Base-by-base conservation (phyloP, 1,140 invertebrate genomes). In the Calliopsis andreniformis region DNA sequence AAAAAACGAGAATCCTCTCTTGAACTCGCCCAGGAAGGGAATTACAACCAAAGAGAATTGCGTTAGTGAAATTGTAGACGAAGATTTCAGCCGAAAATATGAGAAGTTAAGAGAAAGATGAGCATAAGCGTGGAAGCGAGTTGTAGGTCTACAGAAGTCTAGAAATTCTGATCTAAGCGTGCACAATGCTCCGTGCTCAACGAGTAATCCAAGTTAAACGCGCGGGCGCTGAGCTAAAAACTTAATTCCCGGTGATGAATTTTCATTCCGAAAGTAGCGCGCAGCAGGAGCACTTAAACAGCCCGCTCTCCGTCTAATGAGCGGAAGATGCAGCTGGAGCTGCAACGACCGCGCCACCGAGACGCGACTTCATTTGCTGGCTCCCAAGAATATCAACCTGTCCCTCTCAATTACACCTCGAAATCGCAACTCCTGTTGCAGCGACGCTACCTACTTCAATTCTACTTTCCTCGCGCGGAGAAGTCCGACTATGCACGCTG, bases 221-320 rank as follows among this genome's bases (percentile, higher is more conserved):
- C 12, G 12, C 39, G 2, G 25, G 25, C 72, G 23, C 8, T 47
- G 16, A 0, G 43, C 45, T 63, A 61, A 66, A 73, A 73, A 76
- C 63, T 76, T 68, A 49, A 75, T 58, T 66, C 71, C n/a, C 63
- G 53, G 39, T 58, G 71, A 75, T 75, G 71, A 67, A 75, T 75
- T 66, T 75, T 47, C 62, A 67, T 75, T 67, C 14, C 51, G 16
- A 58, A 56, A 28, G n/a, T 45, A 47, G 25, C n/a, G 25, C 14
- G n/a, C 70, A 16, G 6, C 62, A 25, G 61, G 12, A 35, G 42
- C 53, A 35, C 51, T 67, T 67, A 67, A 75, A 58, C 42, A 28
- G 30, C 10, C 7, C 45, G 10, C 18, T 43, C 25, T 20, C 18
- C 7, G 16, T n/a, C n/a, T 75, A 75, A 67, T 28, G 62, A 67